These are phyloP conservation scores for Eupeodes latifasciatus DNA, from an alignment of 2,888 invertebrate species.

Conservation along the genomic window DNA sequence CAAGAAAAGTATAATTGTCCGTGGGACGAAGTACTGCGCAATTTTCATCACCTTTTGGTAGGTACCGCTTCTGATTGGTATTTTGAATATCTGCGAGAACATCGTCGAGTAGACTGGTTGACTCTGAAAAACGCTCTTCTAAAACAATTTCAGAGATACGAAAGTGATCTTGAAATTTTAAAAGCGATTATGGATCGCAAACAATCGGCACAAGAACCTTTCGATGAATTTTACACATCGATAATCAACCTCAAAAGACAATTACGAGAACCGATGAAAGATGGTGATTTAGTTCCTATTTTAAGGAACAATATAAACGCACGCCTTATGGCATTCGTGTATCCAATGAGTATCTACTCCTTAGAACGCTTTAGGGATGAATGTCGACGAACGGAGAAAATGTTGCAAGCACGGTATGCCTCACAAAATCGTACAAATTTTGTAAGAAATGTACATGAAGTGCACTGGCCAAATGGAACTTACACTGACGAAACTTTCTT, in stretches of 20 bases:
- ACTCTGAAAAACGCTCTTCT: conserved; percentile 13
- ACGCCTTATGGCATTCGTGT: not conserved
- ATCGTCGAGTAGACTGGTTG: conserved; percentile 7
- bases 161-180: conserved; percentile 8
- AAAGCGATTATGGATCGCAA: conserved; percentile 17
- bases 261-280: not conserved
- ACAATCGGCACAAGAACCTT: not conserved
- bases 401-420: conserved; percentile 9
- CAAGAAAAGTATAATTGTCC: conserved; percentile 6
- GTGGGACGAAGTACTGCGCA: not conserved
- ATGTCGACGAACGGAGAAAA: conserved; percentile 15
- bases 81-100: not conserved
- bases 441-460: conserved; percentile 3
- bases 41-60: not conserved
- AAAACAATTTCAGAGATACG: conserved; percentile 13
- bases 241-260: not conserved
- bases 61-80: not conserved
- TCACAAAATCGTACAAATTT: conserved; percentile 6
- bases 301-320: not conserved
- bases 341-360: conserved; percentile 20
- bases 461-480: not conserved
- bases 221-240: not conserved
- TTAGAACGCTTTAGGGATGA: conserved; percentile 34
- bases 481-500: not conserved
- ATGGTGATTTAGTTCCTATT: not conserved